Evolutionary conservation across 2,113 vertebrate genomes (phyloP).

Genomic region (Irena cyanogastra): DNA sequence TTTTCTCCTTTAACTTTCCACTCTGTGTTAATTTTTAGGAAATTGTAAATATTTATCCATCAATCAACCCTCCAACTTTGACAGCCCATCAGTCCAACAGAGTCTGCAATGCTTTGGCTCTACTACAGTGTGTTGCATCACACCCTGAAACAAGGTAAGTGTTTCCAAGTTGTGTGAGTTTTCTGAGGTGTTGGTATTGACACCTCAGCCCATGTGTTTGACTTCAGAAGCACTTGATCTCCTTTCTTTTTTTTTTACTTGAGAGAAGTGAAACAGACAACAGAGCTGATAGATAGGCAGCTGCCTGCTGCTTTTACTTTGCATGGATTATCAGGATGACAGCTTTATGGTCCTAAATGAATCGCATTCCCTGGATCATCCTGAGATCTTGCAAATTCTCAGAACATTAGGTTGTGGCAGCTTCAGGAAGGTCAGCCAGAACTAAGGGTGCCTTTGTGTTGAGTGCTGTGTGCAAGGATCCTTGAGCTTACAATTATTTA

Average conservation of each 20-base stretch:
- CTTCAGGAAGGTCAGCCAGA: not conserved
- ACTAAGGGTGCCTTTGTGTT: not conserved
- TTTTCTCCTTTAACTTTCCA: not conserved
- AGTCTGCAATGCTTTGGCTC: slow-evolving; percentile 95
- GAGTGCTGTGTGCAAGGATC: not conserved
- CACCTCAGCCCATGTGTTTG: not conserved
- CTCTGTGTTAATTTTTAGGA: slow-evolving; percentile 73
- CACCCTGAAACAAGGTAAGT: slow-evolving; percentile 94
- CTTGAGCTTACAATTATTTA: not conserved
- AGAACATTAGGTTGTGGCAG: not conserved
- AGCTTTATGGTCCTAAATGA: not conserved
- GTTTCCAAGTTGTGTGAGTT: not conserved
- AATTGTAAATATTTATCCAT: slow-evolving; percentile 99
- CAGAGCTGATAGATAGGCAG: not conserved
- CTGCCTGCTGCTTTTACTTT: not conserved
- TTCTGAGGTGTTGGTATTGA: not conserved
- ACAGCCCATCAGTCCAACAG: slow-evolving; percentile 97
- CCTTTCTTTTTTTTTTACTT: not conserved
- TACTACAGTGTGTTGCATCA: slow-evolving; percentile 94
- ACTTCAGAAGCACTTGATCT: not conserved
- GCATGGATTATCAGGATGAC: not conserved
- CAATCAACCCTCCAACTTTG: slow-evolving; percentile 96
- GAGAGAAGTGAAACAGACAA: not conserved
- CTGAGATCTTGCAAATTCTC: not conserved
- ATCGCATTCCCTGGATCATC: not conserved